Evolutionary conservation across 2,113 vertebrate genomes (phyloP).

Genomic region (Archocentrus centrarchus): DNA sequence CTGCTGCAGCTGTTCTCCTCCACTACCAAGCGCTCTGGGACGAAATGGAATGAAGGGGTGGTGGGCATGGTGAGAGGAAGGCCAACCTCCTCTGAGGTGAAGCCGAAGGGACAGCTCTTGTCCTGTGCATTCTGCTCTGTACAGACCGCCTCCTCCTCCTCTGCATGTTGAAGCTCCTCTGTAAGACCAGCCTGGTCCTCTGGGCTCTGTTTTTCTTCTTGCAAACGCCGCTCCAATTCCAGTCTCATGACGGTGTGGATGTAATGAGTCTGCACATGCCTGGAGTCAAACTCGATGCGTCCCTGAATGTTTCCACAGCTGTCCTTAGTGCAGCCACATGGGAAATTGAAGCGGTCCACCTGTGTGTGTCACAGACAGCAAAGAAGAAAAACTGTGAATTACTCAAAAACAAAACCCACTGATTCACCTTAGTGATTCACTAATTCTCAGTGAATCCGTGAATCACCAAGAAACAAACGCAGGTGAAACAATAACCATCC

Average conservation of each 20-base stretch:
- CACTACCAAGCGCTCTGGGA: constrained; percentile 68
- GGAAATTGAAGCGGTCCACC: constrained; percentile 92
- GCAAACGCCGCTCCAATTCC: constrained; percentile 82
- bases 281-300: constrained; percentile 89
- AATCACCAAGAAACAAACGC: background rate
- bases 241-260: constrained; percentile 92
- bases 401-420: background rate
- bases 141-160: background rate
- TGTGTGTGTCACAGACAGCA: constrained; percentile 59
- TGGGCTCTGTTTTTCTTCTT: constrained; percentile 15
- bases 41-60: constrained; percentile 80
- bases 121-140: constrained; percentile 8
- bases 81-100: constrained; percentile 67
- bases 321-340: constrained; percentile 90
- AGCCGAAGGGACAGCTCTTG: constrained; percentile 60
- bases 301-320: constrained; percentile 89
- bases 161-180: constrained; percentile 44
- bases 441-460: background rate
- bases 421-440: background rate
- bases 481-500: background rate
- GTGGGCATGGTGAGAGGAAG: constrained; percentile 62
- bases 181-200: constrained; percentile 27
- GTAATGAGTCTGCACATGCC: constrained; percentile 89
- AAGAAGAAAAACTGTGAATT: background rate
- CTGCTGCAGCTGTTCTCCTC: constrained; percentile 91